Percentiles rank a stretch among this genome's conserved stretches.
phyloP scores from a whole-genome alignment of 1,140 invertebrate genomes.

The Pachypsylla venusta region DNA sequence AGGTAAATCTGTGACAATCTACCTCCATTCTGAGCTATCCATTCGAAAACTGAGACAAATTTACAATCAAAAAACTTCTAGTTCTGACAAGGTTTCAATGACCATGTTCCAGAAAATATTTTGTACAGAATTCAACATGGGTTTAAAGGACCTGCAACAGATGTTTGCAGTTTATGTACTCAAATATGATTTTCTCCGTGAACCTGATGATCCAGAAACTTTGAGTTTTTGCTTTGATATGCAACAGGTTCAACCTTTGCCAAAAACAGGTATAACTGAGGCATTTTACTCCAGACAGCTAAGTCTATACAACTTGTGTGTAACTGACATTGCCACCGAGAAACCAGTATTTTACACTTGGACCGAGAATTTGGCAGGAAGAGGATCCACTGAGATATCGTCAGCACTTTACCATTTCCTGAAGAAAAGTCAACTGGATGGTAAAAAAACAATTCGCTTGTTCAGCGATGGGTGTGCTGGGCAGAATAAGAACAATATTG shows the following conservation, averaged over 20 bases:
- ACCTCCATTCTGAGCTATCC: slow-evolving; percentile 8
- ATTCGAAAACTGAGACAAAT: background rate
- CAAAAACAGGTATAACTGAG: slow-evolving; percentile 17
- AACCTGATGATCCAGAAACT: background rate
- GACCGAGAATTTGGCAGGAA: slow-evolving; percentile 24
- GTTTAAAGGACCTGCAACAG: background rate
- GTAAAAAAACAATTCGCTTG: slow-evolving; percentile 7
- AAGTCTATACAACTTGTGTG: slow-evolving; percentile 27
- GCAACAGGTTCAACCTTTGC: slow-evolving; percentile 18
- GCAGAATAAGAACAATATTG: slow-evolving; percentile 8
- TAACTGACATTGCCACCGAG: slow-evolving; percentile 9
- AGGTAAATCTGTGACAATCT: slow-evolving; percentile 2
- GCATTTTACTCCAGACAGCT: slow-evolving; percentile 26
- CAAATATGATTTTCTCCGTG: background rate
- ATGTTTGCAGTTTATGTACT: background rate
- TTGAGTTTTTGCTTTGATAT: slow-evolving; percentile 15
- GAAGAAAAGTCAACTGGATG: background rate
- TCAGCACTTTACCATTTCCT: slow-evolving; percentile 23
- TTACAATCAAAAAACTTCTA: background rate
- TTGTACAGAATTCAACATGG: slow-evolving; percentile 6
- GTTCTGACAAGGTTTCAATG: background rate
- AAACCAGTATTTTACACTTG: slow-evolving; percentile 26
- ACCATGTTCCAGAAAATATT: slow-evolving; percentile 12
- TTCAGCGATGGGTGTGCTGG: slow-evolving; percentile 10
- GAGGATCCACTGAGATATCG: slow-evolving; percentile 26